Base-by-base conservation (phyloP, 2,113 vertebrate species). In the Gymnogyps californianus region DNA sequence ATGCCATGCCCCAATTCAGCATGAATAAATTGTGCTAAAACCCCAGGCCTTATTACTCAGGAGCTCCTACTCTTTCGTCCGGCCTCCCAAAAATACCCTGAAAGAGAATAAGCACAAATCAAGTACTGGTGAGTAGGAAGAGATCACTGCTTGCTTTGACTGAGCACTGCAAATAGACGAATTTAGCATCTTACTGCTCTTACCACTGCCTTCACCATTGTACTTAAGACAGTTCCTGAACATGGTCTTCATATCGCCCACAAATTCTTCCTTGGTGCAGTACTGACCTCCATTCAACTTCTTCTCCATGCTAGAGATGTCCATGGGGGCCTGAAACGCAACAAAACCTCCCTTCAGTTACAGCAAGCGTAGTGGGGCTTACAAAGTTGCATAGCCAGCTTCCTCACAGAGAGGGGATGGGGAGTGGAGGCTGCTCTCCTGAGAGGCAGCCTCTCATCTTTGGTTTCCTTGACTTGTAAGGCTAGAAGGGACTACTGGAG, bases 181-280 rank as follows among this genome's bases (percentile, higher is more conserved):
- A 90, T 57, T 67, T 46, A 62, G 14, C 34, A 87, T 93, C 77
- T 64, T 52, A 40, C 36, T 89, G 82, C 52, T 97, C 98, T 99
- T 98, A 99, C 99, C 99, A 51, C 99, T 99, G 92, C 98, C 99
- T 81, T 99, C 99, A 55, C 99, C 99, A 29, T 99, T 99, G 96
- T 99, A 99, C 96, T 99, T 99, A 10, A 98, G 97, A 71, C 99
- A 99, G 96, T 99, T 99, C 96, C 99, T 99, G 98, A 99, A 99
- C 98, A 99, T 99, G 87, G 99, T 99, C 98, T 99, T 99, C 98
- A 99, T 98, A 75, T 99, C 99, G 5, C 98, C 98, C 77, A 99
- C 98, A 96, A 99, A 99, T 92, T 99, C 99, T 52, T 99, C 99
- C 98, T 99, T 99, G 66, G 98, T 97, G 54, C 99, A 98, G 90